Percentiles rank a stretch among this genome's conserved stretches.
These are phyloP conservation scores for Cnemophilus loriae DNA, from an alignment of 2,113 vertebrate genomes.

Conservation along the genomic window DNA sequence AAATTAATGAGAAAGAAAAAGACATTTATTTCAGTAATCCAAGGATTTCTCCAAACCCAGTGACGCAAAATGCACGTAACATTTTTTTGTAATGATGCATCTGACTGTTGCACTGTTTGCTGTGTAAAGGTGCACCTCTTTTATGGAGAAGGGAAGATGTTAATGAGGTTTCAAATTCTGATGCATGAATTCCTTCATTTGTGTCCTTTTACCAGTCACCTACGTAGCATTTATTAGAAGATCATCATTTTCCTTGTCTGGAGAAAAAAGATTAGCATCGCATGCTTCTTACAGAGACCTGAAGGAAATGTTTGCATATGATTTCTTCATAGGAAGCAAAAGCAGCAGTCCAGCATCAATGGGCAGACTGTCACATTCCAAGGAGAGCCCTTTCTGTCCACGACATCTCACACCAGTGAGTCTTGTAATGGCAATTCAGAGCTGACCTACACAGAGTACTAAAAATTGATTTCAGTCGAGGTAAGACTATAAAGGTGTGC, in stretches of 20 bases:
- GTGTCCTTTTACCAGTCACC: neutral
- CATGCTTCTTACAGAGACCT: neutral
- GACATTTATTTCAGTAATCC: neutral
- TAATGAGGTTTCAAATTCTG: neutral
- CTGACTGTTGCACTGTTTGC: neutral
- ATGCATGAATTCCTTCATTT: neutral
- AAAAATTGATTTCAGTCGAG: neutral
- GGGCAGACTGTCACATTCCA: neutral
- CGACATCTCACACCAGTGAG: neutral
- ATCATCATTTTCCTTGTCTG: neutral
- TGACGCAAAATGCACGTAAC: neutral
- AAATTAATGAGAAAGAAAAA: neutral
- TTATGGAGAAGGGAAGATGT: neutral
- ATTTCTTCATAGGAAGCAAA: neutral
- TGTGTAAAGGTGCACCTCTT: neutral
- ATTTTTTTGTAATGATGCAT: neutral
- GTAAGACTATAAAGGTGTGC: neutral
- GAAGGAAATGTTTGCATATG: neutral
- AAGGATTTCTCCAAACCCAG: neutral
- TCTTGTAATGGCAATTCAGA: neutral
- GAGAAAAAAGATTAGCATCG: neutral
- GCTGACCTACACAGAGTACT: neutral
- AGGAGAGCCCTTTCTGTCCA: neutral
- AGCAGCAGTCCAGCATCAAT: neutral
- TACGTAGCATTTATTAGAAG: neutral